Evolutionary conservation across 2,888 invertebrate species (phyloP), one percentile per base, ranked within the genome.

Genomic region (Dione juno): DNA sequence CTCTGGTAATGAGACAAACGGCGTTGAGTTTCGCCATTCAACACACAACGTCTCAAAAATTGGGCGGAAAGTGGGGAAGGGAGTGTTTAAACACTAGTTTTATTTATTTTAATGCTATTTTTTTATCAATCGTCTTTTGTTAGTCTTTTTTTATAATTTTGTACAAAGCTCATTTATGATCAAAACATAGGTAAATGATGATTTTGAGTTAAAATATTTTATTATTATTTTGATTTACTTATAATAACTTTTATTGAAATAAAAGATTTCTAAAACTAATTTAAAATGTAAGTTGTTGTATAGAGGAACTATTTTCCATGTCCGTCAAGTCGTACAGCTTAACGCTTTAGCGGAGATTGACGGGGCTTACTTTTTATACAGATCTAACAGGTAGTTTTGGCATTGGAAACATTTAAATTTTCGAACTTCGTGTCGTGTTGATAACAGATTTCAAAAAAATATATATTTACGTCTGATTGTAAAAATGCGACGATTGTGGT

Each of bases 321-420:
- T 50, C 37, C 11, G 10, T 1, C 37, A n/a, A 45, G 14, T 53
- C 14, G 37, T 37, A 35, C 37, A 54, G 54, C 6, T 54, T 37
- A 11, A 16, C 57, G 16, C 37, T 57, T 57, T 16, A 35, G 5
- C 5, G 37, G 7, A 57, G 16, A 37, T 11, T 6, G 16, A 37
- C 37, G 13, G 13, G 16, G 37, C 37, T 57, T 57, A 57, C 8
- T n/a, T 57, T 57, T 37, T 57, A 37, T 57, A 16, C 1, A 11
- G 57, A 19, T 40, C 57, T 57, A 57, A 37, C 57, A 57, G 57
- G 57, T 57, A 57, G 57, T 37, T 57, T 57, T 16, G 57, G 16
- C 11, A 57, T 35, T 57, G 37, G 13, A 35, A 53, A 53, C 14
- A 35, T 16, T 57, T 57, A 37, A 37, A 57, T 57, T 54, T 13